Evolutionary conservation across 2,797 vertebrate species (phyloP).

Genomic region (Sus cebifrons): DNA sequence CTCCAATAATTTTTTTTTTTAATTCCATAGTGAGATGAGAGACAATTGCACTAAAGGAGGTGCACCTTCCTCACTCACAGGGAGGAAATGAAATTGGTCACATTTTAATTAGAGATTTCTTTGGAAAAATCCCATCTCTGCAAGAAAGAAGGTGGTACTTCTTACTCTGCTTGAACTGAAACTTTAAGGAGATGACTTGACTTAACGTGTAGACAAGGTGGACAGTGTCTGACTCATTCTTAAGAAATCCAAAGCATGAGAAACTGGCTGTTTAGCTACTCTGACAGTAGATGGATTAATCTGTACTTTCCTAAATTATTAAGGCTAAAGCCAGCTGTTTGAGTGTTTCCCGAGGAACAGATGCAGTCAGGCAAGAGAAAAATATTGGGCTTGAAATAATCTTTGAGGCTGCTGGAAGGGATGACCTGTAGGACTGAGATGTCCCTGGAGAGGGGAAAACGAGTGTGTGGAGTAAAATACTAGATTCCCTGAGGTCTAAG

Average conservation of each 20-base stretch:
- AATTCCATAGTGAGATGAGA: background rate
- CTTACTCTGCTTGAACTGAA: background rate
- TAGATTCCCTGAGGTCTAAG: background rate
- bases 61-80: no score
- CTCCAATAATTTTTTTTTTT: no score
- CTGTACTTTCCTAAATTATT: background rate
- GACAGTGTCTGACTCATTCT: background rate
- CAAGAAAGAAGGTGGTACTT: background rate
- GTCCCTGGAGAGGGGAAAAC: no score
- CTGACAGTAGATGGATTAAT: background rate
- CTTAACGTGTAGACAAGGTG: background rate
- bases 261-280: background rate
- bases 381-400: background rate
- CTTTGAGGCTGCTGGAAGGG: background rate
- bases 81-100: background rate
- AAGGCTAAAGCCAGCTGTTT: background rate
- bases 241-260: conserved; percentile 9
- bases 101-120: background rate
- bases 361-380: background rate
- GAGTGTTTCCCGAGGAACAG: background rate
- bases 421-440: background rate
- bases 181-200: background rate
- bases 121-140: background rate
- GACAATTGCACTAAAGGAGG: background rate
- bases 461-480: background rate